Conservation (phyloP, 2,797 vertebrate genomes). For the Ataeniobius toweri region DNA sequence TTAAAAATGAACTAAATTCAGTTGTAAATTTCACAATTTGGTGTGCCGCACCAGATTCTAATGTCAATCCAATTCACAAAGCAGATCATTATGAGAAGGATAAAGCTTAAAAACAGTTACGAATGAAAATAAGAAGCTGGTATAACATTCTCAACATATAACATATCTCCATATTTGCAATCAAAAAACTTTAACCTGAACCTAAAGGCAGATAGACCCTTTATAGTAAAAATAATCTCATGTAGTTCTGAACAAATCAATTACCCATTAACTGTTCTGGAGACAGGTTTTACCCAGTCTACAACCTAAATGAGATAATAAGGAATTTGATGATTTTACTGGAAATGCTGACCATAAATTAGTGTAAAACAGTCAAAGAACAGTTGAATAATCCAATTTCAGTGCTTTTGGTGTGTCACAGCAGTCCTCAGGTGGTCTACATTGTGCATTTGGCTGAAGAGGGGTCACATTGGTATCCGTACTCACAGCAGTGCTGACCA, state of each 20-base stretch:
- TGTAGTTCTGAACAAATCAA: not conserved
- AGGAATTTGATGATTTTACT: not conserved
- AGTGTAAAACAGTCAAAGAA: not conserved
- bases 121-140: not conserved
- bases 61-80: not conserved
- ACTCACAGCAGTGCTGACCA: constrained; percentile 72
- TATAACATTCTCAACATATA: not conserved
- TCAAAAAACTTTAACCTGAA: not conserved
- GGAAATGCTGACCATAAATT: not conserved
- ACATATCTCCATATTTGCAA: not conserved
- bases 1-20: not conserved
- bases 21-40: not conserved
- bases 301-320: not conserved
- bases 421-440: constrained; percentile 13
- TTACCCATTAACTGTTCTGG: not conserved
- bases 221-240: not conserved
- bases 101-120: not conserved
- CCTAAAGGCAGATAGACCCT: not conserved
- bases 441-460: constrained; percentile 35
- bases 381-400: not conserved
- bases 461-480: constrained; percentile 59
- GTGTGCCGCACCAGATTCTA: not conserved
- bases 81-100: not conserved
- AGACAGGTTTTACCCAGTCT: not conserved
- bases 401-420: constrained; percentile 19